Conservation (phyloP, 2,888 invertebrate species). For the Nomada hirtipes region DNA sequence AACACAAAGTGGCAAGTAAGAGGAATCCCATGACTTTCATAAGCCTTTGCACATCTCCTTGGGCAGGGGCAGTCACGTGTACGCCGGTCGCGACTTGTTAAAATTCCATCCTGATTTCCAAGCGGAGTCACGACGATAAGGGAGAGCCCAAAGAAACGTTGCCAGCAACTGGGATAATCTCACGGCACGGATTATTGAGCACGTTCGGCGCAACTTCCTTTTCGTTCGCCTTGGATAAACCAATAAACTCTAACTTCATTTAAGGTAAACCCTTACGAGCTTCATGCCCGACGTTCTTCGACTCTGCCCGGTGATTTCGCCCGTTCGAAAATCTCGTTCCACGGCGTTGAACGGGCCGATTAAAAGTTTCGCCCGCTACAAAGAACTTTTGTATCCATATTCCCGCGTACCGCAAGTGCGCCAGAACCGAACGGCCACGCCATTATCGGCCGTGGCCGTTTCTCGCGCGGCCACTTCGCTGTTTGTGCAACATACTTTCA, state of each 20-base stretch:
- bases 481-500: slow-evolving; percentile 14
- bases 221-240: slow-evolving; percentile 71
- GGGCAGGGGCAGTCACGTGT: slow-evolving; percentile 30
- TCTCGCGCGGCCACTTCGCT: not conserved
- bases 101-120: slow-evolving; percentile 70
- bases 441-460: slow-evolving; percentile 2
- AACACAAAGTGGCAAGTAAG: slow-evolving; percentile 24
- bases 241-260: slow-evolving; percentile 74
- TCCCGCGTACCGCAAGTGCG: slow-evolving; percentile 15
- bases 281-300: slow-evolving; percentile 53
- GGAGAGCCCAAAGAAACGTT: slow-evolving; percentile 64
- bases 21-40: slow-evolving; percentile 62
- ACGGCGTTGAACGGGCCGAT: slow-evolving; percentile 46
- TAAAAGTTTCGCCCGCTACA: slow-evolving; percentile 45
- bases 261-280: slow-evolving; percentile 69
- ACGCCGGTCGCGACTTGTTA: slow-evolving; percentile 62
- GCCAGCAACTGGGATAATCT: slow-evolving; percentile 68
- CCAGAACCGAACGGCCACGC: not conserved
- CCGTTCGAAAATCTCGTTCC: slow-evolving; percentile 53
- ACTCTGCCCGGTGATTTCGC: slow-evolving; percentile 58
- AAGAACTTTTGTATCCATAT: slow-evolving; percentile 55
- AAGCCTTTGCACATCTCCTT: slow-evolving; percentile 56
- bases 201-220: slow-evolving; percentile 71
- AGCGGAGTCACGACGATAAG: slow-evolving; percentile 42
- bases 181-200: slow-evolving; percentile 73